Evolutionary conservation across 1,140 invertebrate genomes (phyloP).

Genomic region (Ostrea denselamellosa): DNA sequence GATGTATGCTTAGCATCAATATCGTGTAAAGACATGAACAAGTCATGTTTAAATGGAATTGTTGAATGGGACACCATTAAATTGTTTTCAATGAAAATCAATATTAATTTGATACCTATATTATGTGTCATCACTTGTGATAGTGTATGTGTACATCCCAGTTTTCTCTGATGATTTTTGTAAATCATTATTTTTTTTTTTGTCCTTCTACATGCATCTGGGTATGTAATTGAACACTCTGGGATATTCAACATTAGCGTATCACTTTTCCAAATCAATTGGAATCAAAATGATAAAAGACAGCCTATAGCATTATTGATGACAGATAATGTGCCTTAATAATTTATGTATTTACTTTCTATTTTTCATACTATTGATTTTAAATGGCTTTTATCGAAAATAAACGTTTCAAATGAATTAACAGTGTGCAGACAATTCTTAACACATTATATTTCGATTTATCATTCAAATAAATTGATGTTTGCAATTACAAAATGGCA

Average conservation of each 20-base stretch:
- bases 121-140: neutral
- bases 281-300: slow-evolving; percentile 1
- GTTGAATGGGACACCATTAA: neutral
- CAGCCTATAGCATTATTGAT: neutral
- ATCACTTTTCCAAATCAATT: neutral
- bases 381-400: neutral
- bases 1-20: neutral
- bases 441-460: neutral
- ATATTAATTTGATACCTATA: neutral
- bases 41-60: neutral
- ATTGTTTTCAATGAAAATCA: neutral
- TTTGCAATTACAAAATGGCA: neutral
- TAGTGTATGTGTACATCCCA: neutral
- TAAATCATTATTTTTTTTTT: no score
- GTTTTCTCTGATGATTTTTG: neutral
- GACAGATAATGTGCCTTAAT: neutral
- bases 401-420: neutral
- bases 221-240: neutral
- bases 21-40: neutral
- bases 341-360: slow-evolving; percentile 1
- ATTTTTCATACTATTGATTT: neutral
- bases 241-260: neutral
- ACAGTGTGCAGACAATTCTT: neutral
- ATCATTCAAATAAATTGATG: neutral
- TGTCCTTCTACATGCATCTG: no score